These are phyloP conservation scores for Microplitis mediator DNA, from an alignment of 1,140 invertebrate species.

Conservation along the genomic window DNA sequence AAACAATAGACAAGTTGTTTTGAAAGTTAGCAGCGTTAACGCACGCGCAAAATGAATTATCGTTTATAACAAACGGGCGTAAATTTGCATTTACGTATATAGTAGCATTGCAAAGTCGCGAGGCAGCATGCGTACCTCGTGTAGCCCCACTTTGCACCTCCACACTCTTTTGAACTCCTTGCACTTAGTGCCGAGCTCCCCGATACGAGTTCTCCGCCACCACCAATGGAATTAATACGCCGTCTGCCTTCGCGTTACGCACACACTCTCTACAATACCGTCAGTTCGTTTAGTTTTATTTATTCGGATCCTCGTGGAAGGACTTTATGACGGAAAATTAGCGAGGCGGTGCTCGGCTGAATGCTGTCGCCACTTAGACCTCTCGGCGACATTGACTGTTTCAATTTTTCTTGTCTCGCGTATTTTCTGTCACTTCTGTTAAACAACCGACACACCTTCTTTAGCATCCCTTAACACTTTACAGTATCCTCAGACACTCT, in stretches of 20 bases:
- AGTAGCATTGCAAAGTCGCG: background rate
- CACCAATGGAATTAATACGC: background rate
- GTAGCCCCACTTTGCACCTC: slow-evolving; percentile 24
- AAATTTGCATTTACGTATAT: slow-evolving; percentile 21
- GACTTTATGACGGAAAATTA: slow-evolving; percentile 25
- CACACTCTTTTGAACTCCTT: too few species aligned
- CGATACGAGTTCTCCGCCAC: too few species aligned
- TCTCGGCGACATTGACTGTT: background rate
- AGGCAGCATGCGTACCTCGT: background rate
- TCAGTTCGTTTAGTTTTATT: too few species aligned
- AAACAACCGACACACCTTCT: slow-evolving; percentile 1
- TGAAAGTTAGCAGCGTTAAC: background rate
- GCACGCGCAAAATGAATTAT: slow-evolving; percentile 20
- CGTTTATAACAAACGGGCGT: slow-evolving; percentile 6
- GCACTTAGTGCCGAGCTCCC: too few species aligned
- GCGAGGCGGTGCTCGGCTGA: slow-evolving; percentile 8
- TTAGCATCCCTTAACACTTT: slow-evolving; percentile 21
- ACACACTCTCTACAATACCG: background rate
- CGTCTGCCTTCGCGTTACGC: background rate
- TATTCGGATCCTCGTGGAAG: slow-evolving; percentile 12
- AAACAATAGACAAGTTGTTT: background rate
- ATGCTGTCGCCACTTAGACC: slow-evolving; percentile 19
- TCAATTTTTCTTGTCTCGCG: background rate
- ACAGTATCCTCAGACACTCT: background rate
- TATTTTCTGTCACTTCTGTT: background rate